A percentile compares a stretch with the other conserved stretches of the same genome.
Conservation (phyloP, 2,888 invertebrate species). For the Rhodophaea formosa region DNA sequence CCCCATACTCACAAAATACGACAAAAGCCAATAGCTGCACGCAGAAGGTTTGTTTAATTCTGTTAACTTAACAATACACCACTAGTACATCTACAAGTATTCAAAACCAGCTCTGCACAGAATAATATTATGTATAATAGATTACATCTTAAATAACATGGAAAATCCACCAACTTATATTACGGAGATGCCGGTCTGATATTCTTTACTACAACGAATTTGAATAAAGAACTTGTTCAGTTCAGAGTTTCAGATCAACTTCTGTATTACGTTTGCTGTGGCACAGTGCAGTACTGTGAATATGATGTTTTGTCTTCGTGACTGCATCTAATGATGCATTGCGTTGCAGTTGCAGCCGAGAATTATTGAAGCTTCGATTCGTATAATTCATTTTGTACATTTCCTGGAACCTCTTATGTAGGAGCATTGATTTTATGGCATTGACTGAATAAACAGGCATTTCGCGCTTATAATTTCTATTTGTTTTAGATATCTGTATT, state of each 20-base stretch:
- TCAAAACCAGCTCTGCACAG: too few species aligned
- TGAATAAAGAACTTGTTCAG: background rate
- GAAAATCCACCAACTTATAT: too few species aligned
- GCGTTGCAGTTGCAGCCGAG: background rate
- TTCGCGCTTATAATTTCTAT: too few species aligned
- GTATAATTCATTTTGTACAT: background rate
- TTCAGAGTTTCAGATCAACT: background rate
- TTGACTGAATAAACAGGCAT: background rate
- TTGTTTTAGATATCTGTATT: background rate
- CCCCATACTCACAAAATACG: too few species aligned
- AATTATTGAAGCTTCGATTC: background rate
- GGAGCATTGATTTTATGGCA: background rate
- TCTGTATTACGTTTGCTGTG: background rate
- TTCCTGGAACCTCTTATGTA: background rate
- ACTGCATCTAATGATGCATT: constrained; percentile 12
- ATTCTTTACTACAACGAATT: background rate
- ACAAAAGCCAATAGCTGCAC: too few species aligned
- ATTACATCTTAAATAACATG: too few species aligned
- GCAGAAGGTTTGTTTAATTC: too few species aligned
- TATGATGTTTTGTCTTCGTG: constrained; percentile 12
- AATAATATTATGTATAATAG: too few species aligned
- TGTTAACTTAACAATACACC: too few species aligned
- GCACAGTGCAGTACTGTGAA: background rate
- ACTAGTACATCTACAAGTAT: too few species aligned
- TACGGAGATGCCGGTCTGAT: too few species aligned